These are phyloP conservation scores for Holacanthus passer DNA, from an alignment of 2,113 vertebrate genomes.

Conservation along the genomic window DNA sequence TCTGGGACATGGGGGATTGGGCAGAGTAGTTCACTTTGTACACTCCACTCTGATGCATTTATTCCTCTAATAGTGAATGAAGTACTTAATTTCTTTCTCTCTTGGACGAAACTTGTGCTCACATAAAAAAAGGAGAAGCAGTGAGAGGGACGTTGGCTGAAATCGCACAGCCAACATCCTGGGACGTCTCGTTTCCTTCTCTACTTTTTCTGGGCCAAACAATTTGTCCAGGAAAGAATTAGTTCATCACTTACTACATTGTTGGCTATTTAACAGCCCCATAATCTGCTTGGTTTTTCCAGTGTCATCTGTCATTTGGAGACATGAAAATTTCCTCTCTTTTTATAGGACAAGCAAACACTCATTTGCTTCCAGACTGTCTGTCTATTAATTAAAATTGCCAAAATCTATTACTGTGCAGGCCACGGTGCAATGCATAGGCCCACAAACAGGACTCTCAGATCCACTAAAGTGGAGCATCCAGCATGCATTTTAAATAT, in stretches of 20 bases:
- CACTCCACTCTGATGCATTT: slow-evolving; percentile 43
- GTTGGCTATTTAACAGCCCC: slow-evolving; percentile 4
- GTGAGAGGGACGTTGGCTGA: background rate
- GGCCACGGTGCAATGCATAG: slow-evolving; percentile 46
- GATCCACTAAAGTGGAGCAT: slow-evolving; percentile 42
- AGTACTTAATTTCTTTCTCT: slow-evolving; percentile 19
- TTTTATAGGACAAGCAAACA: slow-evolving; percentile 28
- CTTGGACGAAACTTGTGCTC: slow-evolving; percentile 8
- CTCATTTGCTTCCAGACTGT: background rate
- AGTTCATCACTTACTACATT: slow-evolving; percentile 24
- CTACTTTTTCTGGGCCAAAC: background rate
- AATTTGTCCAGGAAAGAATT: background rate
- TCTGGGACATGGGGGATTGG: slow-evolving; percentile 42
- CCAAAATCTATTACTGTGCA: slow-evolving; percentile 44
- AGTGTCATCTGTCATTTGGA: slow-evolving; percentile 30
- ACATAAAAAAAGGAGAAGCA: background rate
- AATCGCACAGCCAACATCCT: slow-evolving; percentile 8
- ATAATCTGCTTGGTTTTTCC: background rate
- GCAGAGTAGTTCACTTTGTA: slow-evolving; percentile 52
- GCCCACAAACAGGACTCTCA: slow-evolving; percentile 24
- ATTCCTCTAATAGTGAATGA: slow-evolving; percentile 46
- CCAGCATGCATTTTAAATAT: slow-evolving; percentile 46
- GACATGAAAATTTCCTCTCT: slow-evolving; percentile 6
- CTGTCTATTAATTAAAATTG: slow-evolving; percentile 40
- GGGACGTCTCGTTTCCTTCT: background rate